Evolutionary conservation across 2,797 vertebrate species (phyloP).

Genomic region (Taeniopygia guttata): DNA sequence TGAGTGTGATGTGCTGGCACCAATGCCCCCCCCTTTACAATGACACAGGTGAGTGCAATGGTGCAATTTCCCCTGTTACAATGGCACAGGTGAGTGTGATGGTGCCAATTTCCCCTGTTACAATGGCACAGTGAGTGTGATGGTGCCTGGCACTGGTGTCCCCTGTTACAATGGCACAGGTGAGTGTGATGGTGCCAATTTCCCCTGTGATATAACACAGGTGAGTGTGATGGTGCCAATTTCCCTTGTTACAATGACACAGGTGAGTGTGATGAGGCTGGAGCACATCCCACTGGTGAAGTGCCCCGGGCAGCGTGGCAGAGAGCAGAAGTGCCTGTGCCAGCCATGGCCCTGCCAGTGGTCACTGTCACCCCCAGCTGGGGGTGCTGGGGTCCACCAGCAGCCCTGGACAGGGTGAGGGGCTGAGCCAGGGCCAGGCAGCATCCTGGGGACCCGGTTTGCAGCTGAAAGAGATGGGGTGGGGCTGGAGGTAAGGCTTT

Average conservation of each 20-base stretch:
- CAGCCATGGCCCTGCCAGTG: rapidly evolving
- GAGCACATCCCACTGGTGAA: rapidly evolving
- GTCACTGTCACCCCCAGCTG: neutral
- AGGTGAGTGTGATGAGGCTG: neutral
- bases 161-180: neutral
- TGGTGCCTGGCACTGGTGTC: neutral
- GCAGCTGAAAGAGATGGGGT: neutral
- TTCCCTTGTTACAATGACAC: rapidly evolving
- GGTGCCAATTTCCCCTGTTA: too few species aligned
- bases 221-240: neutral
- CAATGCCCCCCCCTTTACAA: too few species aligned
- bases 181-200: too few species aligned
- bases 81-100: neutral
- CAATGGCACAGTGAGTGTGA: neutral
- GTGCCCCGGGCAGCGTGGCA: rapidly evolving
- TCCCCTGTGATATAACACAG: too few species aligned
- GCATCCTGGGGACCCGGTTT: rapidly evolving
- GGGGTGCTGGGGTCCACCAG: neutral
- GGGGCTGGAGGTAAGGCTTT: neutral
- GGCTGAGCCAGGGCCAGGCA: neutral
- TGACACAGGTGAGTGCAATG: neutral
- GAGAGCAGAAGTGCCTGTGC: rapidly evolving
- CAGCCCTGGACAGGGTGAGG: rapidly evolving
- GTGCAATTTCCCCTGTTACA: neutral
- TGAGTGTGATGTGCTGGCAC: too few species aligned